Evolutionary conservation across 2,797 vertebrate genomes (phyloP).

Genomic region (Trachurus trachurus): DNA sequence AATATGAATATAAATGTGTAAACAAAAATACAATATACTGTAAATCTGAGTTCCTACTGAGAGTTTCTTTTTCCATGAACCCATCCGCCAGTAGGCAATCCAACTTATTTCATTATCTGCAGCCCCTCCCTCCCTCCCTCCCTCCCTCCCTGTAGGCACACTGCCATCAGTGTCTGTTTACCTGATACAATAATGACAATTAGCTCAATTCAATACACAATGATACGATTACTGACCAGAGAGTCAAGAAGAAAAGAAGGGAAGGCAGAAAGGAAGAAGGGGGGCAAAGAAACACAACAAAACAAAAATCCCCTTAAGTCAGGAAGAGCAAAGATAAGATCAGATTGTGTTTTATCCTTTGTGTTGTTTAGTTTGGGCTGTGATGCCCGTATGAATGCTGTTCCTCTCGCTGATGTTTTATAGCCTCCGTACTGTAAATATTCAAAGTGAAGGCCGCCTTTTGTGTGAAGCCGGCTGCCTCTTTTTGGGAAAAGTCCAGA

Average conservation of each 20-base stretch:
- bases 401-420: background rate
- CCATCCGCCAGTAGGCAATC: background rate
- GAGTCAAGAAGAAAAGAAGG: slow-evolving; percentile 14
- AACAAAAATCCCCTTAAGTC: slow-evolving; percentile 16
- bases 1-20: background rate
- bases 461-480: background rate
- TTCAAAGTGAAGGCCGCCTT: slow-evolving; percentile 5
- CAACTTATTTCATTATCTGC: slow-evolving; percentile 19
- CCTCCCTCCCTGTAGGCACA: background rate
- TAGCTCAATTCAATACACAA: slow-evolving; percentile 26
- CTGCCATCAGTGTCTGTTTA: slow-evolving; percentile 9
- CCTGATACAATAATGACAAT: slow-evolving; percentile 15
- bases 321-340: slow-evolving; percentile 30
- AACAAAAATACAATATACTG: background rate
- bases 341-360: slow-evolving; percentile 4
- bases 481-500: background rate
- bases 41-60: background rate
- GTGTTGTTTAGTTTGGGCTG: slow-evolving; percentile 15
- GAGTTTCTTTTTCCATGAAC: slow-evolving; percentile 13
- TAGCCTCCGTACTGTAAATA: background rate
- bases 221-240: slow-evolving; percentile 22
- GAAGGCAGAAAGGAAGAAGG: background rate
- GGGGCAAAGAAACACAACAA: background rate
- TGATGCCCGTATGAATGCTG: background rate
- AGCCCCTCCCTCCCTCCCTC: background rate